Conservation (phyloP, 2,113 vertebrate genomes). For the Leuciscus idus region DNA sequence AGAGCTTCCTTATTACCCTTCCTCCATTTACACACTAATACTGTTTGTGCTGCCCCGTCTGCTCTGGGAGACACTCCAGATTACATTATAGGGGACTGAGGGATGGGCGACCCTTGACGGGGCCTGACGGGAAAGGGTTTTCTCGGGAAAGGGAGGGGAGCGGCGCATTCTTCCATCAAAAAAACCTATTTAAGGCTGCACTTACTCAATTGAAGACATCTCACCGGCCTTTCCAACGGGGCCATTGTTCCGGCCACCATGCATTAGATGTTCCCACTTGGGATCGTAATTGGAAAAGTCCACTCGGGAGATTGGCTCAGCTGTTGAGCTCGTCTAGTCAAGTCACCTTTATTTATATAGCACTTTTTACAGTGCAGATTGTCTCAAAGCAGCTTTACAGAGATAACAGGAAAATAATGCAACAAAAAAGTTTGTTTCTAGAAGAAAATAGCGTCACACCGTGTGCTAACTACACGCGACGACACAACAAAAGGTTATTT, state of each 20-base stretch:
- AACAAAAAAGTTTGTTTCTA: too few relatives aligned
- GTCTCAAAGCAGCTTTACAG: too few relatives aligned
- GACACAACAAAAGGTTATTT: too few relatives aligned
- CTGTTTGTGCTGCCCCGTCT: conserved; percentile 72
- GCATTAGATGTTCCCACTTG: conserved; percentile 30
- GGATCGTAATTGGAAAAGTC: conserved; percentile 62
- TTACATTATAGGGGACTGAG: conserved; percentile 75
- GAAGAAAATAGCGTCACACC: too few relatives aligned
- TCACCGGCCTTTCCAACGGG: conserved; percentile 63
- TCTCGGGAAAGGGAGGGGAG: conserved; percentile 17
- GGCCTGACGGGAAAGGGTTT: not conserved
- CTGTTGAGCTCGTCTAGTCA: not conserved
- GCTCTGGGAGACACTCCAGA: conserved; percentile 75
- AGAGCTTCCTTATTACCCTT: conserved; percentile 76
- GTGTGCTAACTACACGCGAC: too few relatives aligned
- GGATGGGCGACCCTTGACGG: conserved; percentile 1
- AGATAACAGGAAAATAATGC: too few relatives aligned
- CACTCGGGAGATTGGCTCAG: conserved; percentile 30
- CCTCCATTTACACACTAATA: conserved; percentile 79
- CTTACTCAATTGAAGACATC: conserved; percentile 73
- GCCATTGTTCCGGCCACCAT: conserved; percentile 59
- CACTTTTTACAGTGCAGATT: too few relatives aligned
- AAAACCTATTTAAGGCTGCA: conserved; percentile 73
- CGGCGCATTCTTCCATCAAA: conserved; percentile 60
- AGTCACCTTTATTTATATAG: too few relatives aligned